Conservation (phyloP, 2,113 vertebrate species). For the Grammomys dolichurus region DNA sequence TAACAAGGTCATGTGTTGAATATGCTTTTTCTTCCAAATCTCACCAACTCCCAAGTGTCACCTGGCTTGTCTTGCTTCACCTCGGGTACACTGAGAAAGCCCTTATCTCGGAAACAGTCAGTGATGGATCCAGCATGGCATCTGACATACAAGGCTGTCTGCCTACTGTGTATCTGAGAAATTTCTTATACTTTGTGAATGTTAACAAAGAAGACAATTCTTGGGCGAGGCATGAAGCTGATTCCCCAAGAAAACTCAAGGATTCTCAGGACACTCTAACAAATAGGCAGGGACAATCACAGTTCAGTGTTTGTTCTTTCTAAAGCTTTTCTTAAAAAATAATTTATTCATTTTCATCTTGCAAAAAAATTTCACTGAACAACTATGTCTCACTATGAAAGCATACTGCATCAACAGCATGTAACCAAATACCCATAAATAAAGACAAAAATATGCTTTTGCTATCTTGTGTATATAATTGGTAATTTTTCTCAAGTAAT, state of each 20-base stretch:
- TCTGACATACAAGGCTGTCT: neutral
- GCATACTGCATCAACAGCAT: neutral
- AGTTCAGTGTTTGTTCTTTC: neutral
- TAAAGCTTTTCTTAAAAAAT: constrained; percentile 32
- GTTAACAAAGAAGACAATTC: constrained; percentile 34
- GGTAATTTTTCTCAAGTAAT: constrained; percentile 1
- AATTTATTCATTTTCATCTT: neutral
- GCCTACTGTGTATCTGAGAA: neutral
- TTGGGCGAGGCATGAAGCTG: neutral
- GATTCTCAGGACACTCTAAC: neutral
- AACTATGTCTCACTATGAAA: neutral
- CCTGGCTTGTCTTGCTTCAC: neutral
- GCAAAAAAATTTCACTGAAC: constrained; percentile 44
- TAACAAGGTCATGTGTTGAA: neutral
- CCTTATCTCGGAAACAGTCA: neutral
- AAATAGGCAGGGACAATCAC: neutral
- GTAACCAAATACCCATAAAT: neutral
- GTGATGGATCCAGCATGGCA: neutral
- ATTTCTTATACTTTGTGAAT: neutral
- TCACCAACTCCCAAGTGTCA: constrained; percentile 49
- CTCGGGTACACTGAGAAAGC: neutral
- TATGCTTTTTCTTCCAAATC: constrained; percentile 18
- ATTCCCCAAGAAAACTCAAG: neutral
- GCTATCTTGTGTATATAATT: neutral
- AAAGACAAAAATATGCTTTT: neutral